Evolutionary conservation across 2,888 invertebrate genomes (phyloP).

Genomic region (Chesias legatella): DNA sequence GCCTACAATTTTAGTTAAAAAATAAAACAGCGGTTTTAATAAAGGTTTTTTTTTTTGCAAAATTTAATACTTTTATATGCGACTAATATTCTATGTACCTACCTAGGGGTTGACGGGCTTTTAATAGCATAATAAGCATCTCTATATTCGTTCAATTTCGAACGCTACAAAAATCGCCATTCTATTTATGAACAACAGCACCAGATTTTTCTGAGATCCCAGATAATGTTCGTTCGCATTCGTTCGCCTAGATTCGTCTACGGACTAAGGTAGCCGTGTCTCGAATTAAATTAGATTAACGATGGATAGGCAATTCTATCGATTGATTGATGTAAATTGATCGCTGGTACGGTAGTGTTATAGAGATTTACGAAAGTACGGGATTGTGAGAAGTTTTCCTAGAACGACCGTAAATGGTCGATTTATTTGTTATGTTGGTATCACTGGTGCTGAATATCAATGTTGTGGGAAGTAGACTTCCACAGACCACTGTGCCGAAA

Average conservation of each 20-base stretch:
- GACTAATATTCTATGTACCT: no score
- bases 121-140: no score
- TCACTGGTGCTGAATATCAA: constrained; percentile 10
- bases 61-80: no score
- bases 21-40: no score
- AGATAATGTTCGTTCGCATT: constrained; percentile 1
- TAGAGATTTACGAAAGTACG: constrained; percentile 21
- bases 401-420: constrained; percentile 5
- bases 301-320: constrained; percentile 27
- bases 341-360: constrained; percentile 27
- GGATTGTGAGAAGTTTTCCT: constrained; percentile 17
- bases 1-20: no score
- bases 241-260: constrained; percentile 5
- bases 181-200: no score
- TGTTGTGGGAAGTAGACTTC: constrained; percentile 2
- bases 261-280: constrained; percentile 20
- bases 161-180: no score
- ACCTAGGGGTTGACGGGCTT: no score
- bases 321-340: constrained; percentile 53
- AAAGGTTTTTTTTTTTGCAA: no score
- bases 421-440: constrained; percentile 15
- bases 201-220: background rate
- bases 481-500: background rate
- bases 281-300: constrained; percentile 28
- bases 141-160: no score